These are phyloP conservation scores for Enteromius radiatus DNA, from an alignment of 2,797 vertebrate species.

Conservation along the genomic window DNA sequence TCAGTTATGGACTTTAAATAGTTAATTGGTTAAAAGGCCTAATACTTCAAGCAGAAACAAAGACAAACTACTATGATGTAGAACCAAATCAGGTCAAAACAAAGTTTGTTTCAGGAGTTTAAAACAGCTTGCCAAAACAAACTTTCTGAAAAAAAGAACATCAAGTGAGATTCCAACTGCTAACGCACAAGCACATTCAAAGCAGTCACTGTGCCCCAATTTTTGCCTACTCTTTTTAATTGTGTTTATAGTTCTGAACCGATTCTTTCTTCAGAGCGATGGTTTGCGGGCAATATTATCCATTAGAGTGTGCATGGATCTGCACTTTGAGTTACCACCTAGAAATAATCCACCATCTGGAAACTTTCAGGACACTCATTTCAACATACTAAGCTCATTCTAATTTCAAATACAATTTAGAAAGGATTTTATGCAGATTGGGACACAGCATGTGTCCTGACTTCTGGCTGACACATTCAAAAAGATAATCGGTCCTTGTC, in stretches of 20 bases:
- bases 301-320: neutral
- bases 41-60: neutral
- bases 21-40: neutral
- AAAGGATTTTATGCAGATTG: neutral
- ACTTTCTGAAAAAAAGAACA: neutral
- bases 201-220: neutral
- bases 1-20: no score
- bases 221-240: neutral
- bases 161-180: neutral
- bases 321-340: neutral
- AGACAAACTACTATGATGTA: neutral
- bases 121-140: neutral
- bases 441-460: neutral
- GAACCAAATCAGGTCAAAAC: neutral
- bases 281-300: neutral
- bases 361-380: neutral
- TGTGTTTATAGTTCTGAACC: neutral
- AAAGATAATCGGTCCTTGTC: neutral
- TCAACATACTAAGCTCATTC: neutral
- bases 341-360: neutral
- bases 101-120: neutral
- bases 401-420: neutral
- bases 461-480: neutral
- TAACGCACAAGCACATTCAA: neutral
- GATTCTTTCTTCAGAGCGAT: neutral